phyloP scores from a whole-genome alignment of 2,797 vertebrate genomes.

The Rhinoraja longicauda region DNA sequence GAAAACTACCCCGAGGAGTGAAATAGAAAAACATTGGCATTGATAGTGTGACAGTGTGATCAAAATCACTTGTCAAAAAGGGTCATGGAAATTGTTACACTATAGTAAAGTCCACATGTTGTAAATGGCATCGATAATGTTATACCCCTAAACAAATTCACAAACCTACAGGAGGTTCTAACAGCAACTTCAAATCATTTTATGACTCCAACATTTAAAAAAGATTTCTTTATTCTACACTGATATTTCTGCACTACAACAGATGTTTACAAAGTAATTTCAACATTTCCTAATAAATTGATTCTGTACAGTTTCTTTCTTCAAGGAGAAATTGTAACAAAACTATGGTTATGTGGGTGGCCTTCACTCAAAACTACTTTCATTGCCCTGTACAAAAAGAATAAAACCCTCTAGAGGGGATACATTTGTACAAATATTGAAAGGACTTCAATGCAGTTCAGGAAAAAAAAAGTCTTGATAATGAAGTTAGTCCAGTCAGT shows the following conservation, averaged over 20 bases:
- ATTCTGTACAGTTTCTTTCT: neutral
- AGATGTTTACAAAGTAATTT: conserved; percentile 28
- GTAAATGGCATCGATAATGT: neutral
- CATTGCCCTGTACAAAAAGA: conserved; percentile 2
- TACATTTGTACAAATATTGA: conserved; percentile 30
- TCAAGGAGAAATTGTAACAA: neutral
- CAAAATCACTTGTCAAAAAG: neutral
- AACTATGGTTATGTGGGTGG: neutral
- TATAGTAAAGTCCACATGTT: neutral
- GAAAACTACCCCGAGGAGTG: neutral
- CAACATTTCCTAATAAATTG: neutral
- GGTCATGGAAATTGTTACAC: neutral
- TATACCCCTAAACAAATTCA: neutral
- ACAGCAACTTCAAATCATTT: neutral
- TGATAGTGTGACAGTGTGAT: neutral
- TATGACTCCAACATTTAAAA: neutral
- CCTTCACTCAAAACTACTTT: neutral
- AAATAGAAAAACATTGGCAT: neutral
- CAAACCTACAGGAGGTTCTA: neutral
- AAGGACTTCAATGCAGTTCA: neutral
- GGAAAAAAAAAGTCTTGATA: neutral
- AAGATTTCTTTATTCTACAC: conserved; percentile 17
- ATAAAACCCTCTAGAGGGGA: neutral
- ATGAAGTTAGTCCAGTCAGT: neutral
- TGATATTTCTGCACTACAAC: conserved; percentile 18